Conservation (phyloP, 2,113 vertebrate species). For the Orientallactaga bullata region DNA sequence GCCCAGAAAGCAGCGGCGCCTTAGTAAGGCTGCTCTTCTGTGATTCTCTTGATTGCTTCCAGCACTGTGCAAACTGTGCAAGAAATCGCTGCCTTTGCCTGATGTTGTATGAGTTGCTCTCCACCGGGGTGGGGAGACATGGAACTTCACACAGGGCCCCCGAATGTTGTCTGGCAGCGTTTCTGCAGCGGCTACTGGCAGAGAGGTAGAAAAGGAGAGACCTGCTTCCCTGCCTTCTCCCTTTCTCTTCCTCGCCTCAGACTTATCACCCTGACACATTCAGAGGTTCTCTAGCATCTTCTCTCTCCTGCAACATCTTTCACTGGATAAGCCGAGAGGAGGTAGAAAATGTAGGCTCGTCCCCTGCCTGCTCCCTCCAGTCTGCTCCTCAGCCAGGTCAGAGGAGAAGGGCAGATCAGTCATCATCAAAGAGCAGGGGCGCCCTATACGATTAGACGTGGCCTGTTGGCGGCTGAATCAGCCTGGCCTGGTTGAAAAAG, state of each 20-base stretch:
- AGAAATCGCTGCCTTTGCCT: constrained; percentile 70
- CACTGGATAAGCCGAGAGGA: constrained; percentile 10
- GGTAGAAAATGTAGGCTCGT: background rate
- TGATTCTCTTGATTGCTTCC: constrained; percentile 54
- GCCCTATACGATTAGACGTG: background rate
- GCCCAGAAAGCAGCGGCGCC: constrained; percentile 71
- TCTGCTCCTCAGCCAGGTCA: constrained; percentile 20
- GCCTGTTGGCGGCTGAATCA: background rate
- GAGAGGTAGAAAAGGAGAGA: constrained; percentile 39
- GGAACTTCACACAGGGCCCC: background rate
- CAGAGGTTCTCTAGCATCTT: background rate
- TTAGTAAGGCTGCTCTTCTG: constrained; percentile 59
- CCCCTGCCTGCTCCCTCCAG: background rate
- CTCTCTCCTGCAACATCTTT: background rate
- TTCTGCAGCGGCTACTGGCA: constrained; percentile 27
- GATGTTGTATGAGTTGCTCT: constrained; percentile 11
- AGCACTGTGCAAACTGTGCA: constrained; percentile 73
- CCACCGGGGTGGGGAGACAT: background rate
- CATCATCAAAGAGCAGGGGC: background rate
- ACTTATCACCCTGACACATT: background rate
- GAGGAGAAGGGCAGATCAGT: constrained; percentile 23
- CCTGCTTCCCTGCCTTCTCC: constrained; percentile 42
- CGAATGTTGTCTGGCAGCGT: background rate
- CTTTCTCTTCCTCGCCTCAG: background rate
- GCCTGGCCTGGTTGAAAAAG: constrained; percentile 48